Base-by-base conservation (phyloP, 92 coral and sea anemone genomes). In the Siderastrea siderea region DNA sequence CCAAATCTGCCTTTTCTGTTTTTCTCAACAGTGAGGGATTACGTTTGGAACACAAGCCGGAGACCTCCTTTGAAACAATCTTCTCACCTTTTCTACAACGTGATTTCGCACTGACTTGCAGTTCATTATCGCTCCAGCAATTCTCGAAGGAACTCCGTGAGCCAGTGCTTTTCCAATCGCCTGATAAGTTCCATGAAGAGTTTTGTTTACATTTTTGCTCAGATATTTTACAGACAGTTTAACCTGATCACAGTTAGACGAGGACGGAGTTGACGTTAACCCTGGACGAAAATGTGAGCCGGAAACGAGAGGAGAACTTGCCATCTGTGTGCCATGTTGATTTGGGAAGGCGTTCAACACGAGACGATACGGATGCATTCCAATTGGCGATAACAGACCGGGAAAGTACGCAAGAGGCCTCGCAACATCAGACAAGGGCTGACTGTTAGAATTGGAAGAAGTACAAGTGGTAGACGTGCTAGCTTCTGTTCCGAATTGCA, bases 11-110 rank as follows among this genome's bases (percentile, higher is more conserved):
- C 68, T 92, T 91, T 55, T n/a, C 73, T 3, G 85, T 17, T 77
- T 91, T 89, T 53, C 92, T 77, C 78, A 94, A 47, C 16, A 91
- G 90, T 11, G 93, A 94, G 3, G 95, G 97, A 53, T 86, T 79
- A 7, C 52, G 71, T 78, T 53, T 91, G 4, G 88, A 51, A 57
- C 95, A 94, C 26, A 94, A 78, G 76, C 73, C 87, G 49, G 62
- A 12, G 44, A 91, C 90, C 66, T 91, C 96, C 46, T 85, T 81
- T 3, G 88, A 57, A 2, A 91, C 47, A 10, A 70, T 64, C 6
- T 58, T 73, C 52, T 48, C 65, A 77, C 83, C 65, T 88, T 86
- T 74, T 85, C 87, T 14, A 86, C 19, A 3, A 91, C 76, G 68
- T 74, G 86, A 17, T 65, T 71, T 17, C 88, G 60, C 12, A 94